A percentile compares a stretch with the other conserved stretches of the same genome.
Evolutionary conservation across 2,888 invertebrate species (phyloP).

Genomic region (Erannis defoliaria): DNA sequence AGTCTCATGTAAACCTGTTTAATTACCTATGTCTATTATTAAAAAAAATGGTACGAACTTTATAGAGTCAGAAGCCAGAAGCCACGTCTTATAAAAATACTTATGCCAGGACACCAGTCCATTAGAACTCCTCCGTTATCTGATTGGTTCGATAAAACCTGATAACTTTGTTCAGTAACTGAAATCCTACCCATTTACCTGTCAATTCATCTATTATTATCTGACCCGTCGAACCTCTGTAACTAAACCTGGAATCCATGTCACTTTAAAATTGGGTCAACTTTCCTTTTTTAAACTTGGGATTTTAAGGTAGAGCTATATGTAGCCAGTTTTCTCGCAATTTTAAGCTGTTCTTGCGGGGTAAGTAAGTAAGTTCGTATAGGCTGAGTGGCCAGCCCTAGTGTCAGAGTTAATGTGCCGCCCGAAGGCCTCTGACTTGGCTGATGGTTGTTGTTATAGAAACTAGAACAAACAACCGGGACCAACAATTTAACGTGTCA

Average conservation of each 20-base stretch:
- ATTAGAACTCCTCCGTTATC: conserved; percentile 1
- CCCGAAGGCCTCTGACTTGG: too few species aligned
- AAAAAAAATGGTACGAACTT: background rate
- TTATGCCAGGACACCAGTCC: background rate
- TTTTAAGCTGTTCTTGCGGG: too few species aligned
- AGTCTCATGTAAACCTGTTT: too few species aligned
- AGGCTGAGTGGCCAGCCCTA: too few species aligned
- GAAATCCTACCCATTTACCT: background rate
- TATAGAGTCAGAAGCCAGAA: too few species aligned
- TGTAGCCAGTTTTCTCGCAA: background rate
- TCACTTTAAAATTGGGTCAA: conserved; percentile 24
- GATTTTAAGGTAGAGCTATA: background rate
- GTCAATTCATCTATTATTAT: conserved; percentile 16
- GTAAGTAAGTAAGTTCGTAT: too few species aligned
- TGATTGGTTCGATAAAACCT: conserved; percentile 10
- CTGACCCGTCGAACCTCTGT: background rate
- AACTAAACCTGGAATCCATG: conserved; percentile 19
- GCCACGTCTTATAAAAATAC: background rate
- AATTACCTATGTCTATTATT: too few species aligned
- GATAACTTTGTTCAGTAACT: background rate
- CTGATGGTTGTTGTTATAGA: too few species aligned
- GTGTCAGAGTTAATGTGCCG: too few species aligned
- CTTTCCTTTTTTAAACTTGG: conserved; percentile 26
- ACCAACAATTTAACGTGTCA: too few species aligned
- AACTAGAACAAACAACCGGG: too few species aligned